Evolutionary conservation across 2,888 invertebrate genomes (phyloP).

Genomic region (Caenorhabditis panamensis): DNA sequence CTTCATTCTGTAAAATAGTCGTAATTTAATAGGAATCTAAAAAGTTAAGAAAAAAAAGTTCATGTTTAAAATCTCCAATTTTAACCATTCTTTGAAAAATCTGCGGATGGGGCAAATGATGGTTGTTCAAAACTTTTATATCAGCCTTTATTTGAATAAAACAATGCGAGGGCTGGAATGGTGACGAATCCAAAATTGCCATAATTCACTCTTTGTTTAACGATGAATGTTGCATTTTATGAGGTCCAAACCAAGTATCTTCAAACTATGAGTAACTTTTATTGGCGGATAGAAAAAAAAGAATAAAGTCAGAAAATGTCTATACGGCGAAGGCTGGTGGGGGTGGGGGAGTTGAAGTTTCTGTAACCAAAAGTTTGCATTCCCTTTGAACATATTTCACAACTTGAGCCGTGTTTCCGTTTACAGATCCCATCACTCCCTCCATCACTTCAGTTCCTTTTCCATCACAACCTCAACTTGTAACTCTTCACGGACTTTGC

Average conservation of each 20-base stretch:
- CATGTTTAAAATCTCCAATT: no score
- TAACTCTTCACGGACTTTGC: constrained; percentile 6
- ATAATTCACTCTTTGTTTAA: constrained; percentile 14
- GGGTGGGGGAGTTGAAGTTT: neutral
- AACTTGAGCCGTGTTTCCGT: neutral
- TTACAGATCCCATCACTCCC: no score
- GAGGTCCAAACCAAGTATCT: neutral
- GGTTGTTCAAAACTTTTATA: no score
- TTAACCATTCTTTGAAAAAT: no score
- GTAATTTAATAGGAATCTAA: no score
- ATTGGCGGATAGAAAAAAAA: constrained; percentile 1
- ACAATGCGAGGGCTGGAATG: neutral
- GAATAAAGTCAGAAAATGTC: constrained; percentile 1
- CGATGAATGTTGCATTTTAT: constrained; percentile 42
- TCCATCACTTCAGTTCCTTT: neutral
- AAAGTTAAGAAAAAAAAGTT: no score
- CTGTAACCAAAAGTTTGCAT: no score
- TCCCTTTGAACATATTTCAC: no score
- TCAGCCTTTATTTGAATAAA: neutral
- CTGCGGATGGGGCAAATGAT: no score
- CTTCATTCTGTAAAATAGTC: constrained; percentile 24
- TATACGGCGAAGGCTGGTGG: neutral
- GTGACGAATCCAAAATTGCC: neutral
- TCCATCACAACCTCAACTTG: neutral
- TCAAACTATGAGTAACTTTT: constrained; percentile 40